Base-by-base conservation (phyloP, 1,140 invertebrate species). In the Drosophila miranda region DNA sequence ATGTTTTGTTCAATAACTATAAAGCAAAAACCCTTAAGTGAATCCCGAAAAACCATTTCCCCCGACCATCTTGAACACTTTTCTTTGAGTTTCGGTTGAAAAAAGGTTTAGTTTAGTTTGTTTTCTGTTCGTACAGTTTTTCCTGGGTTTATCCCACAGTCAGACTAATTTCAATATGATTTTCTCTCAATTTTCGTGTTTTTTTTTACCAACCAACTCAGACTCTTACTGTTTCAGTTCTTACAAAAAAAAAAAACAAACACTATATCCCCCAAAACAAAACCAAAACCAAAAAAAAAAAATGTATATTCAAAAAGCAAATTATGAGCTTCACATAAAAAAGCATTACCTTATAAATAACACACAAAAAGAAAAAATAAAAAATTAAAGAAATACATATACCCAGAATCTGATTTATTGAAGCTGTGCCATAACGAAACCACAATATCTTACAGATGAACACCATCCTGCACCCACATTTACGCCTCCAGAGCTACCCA, bases 401-500 rank as follows among this genome's bases (percentile, higher is more conserved):
- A 75, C 56, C 61, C 62, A 44, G 60, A 75, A 76, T 71, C 73
- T 75, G 61, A 77, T 52, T 75, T 75, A 38, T 42, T 66, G 26
- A 77, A 71, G 73, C 80, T 75, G 80, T 77, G 81, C 73, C 73
- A 81, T 84, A 86, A 84, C 81, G 66, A 86, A 77, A 82, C 67
- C 70, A 78, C 78, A 82, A 88, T 90, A 94, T 95, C 95, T 96
- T 96, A 93, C 95, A 97, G 96, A 97, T 96, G 96, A 97, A 93
- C 95, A 96, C 94, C 96, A 96, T 94, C 95, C 95, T 94, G 95
- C 96, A 93, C 96, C 96, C 93, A 97, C 96, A 93, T 97, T 97
- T 94, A 98, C 96, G 93, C 96, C 96, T 94, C 96, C 97, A 94
- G 97, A 98, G 95, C 95, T 98, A 94, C 96, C 96, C 93, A 98